Percentiles rank a stretch among this genome's conserved stretches.
These are phyloP conservation scores for Dendrocincla tyrannina DNA, from an alignment of 2,797 vertebrate genomes.

Conservation along the genomic window DNA sequence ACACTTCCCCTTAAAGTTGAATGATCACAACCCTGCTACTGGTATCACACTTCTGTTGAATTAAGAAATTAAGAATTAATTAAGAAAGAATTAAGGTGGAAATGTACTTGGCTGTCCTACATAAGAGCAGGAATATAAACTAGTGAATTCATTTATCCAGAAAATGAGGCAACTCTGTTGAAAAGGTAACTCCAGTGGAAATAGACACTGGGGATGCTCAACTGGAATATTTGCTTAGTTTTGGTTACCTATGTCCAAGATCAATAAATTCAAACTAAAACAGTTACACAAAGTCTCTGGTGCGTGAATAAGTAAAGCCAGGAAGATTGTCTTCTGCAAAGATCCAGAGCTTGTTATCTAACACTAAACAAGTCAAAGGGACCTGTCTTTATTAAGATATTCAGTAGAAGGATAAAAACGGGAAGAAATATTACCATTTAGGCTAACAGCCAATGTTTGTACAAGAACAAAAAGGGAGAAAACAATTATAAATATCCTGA, in stretches of 20 bases:
- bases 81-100: neutral
- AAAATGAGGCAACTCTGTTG: neutral
- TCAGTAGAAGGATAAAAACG: neutral
- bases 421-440: constrained; percentile 1
- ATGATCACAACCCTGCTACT: neutral
- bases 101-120: neutral
- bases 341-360: neutral
- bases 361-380: neutral
- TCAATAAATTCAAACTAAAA: neutral
- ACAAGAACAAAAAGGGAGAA: constrained; percentile 21
- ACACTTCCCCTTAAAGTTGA: neutral
- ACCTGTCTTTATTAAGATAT: neutral
- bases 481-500: constrained; percentile 23
- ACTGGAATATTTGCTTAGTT: neutral
- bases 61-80: too few species aligned
- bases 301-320: neutral
- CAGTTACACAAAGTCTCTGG: neutral
- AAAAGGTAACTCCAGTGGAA: neutral
- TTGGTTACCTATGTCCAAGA: neutral
- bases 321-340: neutral
- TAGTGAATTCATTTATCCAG: neutral
- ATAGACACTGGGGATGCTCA: neutral
- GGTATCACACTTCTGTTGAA: neutral
- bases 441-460: constrained; percentile 45
- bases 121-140: neutral